Percentiles rank a stretch among this genome's conserved stretches.
Conservation (phyloP, 2,113 vertebrate genomes). For the Phaetusa simplex region DNA sequence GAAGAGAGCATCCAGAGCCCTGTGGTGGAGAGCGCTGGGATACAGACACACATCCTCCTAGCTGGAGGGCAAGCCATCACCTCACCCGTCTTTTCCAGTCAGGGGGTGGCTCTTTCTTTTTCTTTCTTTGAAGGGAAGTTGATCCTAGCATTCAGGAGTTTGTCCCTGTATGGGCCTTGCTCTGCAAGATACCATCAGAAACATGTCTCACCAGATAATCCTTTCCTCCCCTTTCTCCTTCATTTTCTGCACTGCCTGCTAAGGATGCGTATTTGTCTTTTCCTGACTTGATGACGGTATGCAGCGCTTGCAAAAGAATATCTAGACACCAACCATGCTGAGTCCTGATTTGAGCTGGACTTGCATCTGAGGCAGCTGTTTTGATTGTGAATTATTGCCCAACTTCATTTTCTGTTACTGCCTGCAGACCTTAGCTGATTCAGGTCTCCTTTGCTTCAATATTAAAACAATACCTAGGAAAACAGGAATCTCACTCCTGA, state of each 20-base stretch:
- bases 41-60: not conserved
- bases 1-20: not conserved
- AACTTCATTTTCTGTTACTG: not conserved
- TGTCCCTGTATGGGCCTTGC: not conserved
- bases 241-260: not conserved
- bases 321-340: not conserved
- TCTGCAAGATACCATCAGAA: not conserved
- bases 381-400: not conserved
- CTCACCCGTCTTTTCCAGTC: not conserved
- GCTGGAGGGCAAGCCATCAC: not conserved
- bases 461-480: not conserved
- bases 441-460: not conserved
- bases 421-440: not conserved
- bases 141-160: not conserved
- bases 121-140: not conserved
- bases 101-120: not conserved
- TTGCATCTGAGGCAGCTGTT: not conserved
- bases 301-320: not conserved
- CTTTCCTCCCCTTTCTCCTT: not conserved
- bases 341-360: not conserved
- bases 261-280: not conserved
- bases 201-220: not conserved
- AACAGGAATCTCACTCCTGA: not conserved
- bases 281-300: not conserved
- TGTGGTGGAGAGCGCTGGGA: rapidly evolving